phyloP scores from a whole-genome alignment of 2,797 vertebrate species.

The Morus bassanus region DNA sequence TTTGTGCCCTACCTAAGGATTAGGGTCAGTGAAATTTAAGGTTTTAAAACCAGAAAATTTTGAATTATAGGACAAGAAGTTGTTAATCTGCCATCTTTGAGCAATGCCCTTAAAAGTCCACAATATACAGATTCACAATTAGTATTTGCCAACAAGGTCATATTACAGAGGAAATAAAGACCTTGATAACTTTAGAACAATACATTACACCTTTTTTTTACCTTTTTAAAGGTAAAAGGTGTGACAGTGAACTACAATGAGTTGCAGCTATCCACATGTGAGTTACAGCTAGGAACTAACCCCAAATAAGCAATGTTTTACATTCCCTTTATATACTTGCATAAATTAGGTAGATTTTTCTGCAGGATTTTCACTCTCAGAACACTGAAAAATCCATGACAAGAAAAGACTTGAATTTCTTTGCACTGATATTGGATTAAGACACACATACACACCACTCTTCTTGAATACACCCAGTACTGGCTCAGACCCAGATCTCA shows the following conservation, averaged over 20 bases:
- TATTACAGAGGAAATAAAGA: background rate
- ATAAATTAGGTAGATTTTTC: background rate
- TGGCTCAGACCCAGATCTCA: background rate
- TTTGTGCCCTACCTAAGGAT: background rate
- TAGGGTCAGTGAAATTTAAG: background rate
- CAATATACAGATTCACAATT: background rate
- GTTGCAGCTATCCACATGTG: background rate
- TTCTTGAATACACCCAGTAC: background rate
- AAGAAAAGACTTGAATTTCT: background rate
- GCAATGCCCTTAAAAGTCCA: background rate
- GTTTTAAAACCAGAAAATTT: background rate
- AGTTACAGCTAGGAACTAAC: background rate
- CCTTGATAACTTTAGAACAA: background rate
- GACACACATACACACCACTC: background rate
- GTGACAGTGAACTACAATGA: background rate
- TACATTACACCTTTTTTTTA: background rate
- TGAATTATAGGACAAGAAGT: accelerated
- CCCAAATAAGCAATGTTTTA: background rate
- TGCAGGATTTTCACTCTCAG: background rate
- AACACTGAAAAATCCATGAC: background rate
- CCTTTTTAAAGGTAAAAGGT: background rate
- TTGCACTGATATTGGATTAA: background rate
- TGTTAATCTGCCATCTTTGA: background rate
- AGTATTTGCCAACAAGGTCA: background rate
- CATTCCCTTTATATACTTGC: background rate